Conservation (phyloP, 2,888 invertebrate genomes). For the Chloroclysta siterata region DNA sequence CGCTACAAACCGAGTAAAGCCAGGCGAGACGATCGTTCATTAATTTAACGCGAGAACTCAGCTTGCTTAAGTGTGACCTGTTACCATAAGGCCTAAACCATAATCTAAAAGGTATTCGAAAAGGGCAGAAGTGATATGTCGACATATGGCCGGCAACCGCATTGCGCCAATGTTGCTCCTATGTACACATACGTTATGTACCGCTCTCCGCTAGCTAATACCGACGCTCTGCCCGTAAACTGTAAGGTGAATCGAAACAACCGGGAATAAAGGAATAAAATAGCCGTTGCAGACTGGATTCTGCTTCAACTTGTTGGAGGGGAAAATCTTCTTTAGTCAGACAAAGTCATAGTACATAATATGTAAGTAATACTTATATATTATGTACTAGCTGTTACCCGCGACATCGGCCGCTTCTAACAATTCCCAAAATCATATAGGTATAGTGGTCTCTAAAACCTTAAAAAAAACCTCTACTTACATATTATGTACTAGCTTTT, state of each 20-base stretch:
- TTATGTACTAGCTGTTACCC: no score
- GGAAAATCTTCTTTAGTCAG: background rate
- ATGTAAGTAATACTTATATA: no score
- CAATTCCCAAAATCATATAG: no score
- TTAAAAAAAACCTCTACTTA: no score
- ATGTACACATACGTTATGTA: conserved; percentile 74
- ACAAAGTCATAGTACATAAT: no score
- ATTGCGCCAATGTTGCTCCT: conserved; percentile 79
- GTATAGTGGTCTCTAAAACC: no score
- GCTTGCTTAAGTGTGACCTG: conserved; percentile 21
- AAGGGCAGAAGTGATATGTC: conserved; percentile 80
- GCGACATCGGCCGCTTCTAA: no score
- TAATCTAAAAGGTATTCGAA: conserved; percentile 60
- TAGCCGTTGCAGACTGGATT: background rate
- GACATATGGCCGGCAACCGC: conserved; percentile 79
- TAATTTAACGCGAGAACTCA: conserved; percentile 6
- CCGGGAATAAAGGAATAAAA: conserved; percentile 27
- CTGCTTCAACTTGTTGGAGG: background rate
- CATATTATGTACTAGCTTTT: no score
- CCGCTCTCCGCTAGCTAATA: conserved; percentile 68
- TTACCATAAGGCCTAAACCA: conserved; percentile 29
- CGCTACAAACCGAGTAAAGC: background rate
- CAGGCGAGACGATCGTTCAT: background rate
- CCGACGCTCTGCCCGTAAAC: conserved; percentile 61
- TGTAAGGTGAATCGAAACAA: conserved; percentile 46